Evolutionary conservation across 2,113 vertebrate genomes (phyloP).

Genomic region (Megaleporinus macrocephalus): DNA sequence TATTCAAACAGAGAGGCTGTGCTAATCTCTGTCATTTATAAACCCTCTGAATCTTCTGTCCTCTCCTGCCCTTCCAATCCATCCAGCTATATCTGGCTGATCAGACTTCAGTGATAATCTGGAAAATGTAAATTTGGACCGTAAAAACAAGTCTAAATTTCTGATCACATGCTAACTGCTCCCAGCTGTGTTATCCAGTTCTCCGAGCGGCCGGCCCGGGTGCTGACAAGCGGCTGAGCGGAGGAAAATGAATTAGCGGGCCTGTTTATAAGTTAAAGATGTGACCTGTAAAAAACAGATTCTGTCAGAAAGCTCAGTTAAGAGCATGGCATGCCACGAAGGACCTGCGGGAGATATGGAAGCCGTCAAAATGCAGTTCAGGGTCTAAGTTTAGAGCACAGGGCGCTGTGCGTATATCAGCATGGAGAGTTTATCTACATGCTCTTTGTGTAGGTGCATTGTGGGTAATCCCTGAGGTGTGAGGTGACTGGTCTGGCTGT

Average conservation of each 20-base stretch:
- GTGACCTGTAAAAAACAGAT: conserved; percentile 55
- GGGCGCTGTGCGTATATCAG: background rate
- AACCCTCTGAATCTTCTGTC: background rate
- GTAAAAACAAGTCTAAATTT: conserved; percentile 58
- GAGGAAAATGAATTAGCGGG: conserved; percentile 49
- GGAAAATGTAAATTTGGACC: conserved; percentile 60
- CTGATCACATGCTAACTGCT: conserved; percentile 52
- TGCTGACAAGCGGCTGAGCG: conserved; percentile 50
- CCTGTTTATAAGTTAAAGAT: conserved; percentile 60
- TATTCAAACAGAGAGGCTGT: background rate
- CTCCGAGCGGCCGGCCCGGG: conserved; percentile 10
- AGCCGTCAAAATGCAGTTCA: conserved; percentile 10
- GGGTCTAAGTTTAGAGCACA: conserved; percentile 39
- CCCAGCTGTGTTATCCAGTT: conserved; percentile 55
- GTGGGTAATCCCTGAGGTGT: conserved; percentile 42
- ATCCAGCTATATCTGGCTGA: background rate
- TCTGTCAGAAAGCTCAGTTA: conserved; percentile 31
- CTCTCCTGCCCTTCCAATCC: background rate
- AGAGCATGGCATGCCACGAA: conserved; percentile 35
- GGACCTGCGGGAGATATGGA: conserved; percentile 16
- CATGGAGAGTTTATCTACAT: background rate
- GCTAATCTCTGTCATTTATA: background rate
- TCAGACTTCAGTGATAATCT: conserved; percentile 51
- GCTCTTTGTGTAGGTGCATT: background rate
- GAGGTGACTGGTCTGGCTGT: conserved; percentile 29